These are phyloP conservation scores for Shinisaurus crocodilurus DNA, from an alignment of 2,113 vertebrate genomes.

Conservation along the genomic window DNA sequence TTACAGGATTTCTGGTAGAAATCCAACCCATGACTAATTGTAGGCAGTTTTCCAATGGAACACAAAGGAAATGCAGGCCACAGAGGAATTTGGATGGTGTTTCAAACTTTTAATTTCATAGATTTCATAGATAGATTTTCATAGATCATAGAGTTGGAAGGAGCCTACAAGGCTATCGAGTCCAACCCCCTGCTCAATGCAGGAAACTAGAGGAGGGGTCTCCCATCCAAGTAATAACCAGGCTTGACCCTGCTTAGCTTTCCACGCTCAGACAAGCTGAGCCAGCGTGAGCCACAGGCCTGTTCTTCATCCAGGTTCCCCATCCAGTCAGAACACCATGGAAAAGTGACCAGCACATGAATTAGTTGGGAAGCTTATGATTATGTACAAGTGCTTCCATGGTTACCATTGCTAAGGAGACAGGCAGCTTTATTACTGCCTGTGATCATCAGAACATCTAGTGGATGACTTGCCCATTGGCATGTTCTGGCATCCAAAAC, in stretches of 20 bases:
- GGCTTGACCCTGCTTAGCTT: fast-evolving
- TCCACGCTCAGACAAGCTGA: too few relatives aligned
- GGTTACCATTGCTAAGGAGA: constrained; percentile 65
- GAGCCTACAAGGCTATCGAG: too few relatives aligned
- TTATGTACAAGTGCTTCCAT: constrained; percentile 31
- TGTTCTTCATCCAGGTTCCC: background rate
- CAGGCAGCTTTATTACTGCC: background rate
- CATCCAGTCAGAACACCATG: background rate
- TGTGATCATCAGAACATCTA: background rate
- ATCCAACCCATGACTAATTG: background rate
- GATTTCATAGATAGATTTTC: too few relatives aligned
- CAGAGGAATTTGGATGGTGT: too few relatives aligned
- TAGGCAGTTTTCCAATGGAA: background rate
- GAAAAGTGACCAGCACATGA: constrained; percentile 14
- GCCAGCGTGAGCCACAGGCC: too few relatives aligned
- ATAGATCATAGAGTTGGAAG: too few relatives aligned
- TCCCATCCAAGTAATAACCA: too few relatives aligned
- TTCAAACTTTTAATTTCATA: too few relatives aligned
- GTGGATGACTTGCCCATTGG: background rate
- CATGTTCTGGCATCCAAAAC: background rate
- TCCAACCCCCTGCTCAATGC: too few relatives aligned
- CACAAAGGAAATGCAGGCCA: too few relatives aligned
- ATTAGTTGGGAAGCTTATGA: constrained; percentile 23
- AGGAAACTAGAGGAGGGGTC: too few relatives aligned
- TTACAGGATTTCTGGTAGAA: background rate